A percentile compares a stretch with the other conserved stretches of the same genome.
phyloP scores from a whole-genome alignment of 2,113 vertebrate genomes.

The Varanus salvator region DNA sequence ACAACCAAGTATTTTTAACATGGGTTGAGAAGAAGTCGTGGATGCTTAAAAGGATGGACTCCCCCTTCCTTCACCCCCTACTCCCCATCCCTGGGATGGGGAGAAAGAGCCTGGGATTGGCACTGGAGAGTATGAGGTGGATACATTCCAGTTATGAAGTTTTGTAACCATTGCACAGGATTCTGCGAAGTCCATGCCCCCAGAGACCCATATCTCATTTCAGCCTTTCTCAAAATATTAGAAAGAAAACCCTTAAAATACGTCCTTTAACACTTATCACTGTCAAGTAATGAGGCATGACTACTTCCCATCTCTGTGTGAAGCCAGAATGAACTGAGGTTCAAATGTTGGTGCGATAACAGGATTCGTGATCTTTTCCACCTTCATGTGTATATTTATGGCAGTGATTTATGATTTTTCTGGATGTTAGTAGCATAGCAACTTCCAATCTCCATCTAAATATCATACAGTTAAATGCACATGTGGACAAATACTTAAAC shows the following conservation, averaged over 20 bases:
- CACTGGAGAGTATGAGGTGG: conserved; percentile 66
- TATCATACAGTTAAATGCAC: conserved; percentile 26
- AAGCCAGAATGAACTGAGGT: conserved; percentile 62
- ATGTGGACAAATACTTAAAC: background rate
- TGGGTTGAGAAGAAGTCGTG: background rate
- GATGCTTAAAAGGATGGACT: conserved; percentile 34
- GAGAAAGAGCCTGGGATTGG: conserved; percentile 39
- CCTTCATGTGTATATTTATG: conserved; percentile 76
- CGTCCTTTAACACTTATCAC: conserved; percentile 48
- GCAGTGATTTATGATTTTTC: conserved; percentile 69
- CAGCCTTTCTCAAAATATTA: conserved; percentile 77
- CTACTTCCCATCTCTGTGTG: conserved; percentile 63
- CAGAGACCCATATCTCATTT: conserved; percentile 78
- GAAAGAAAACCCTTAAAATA: conserved; percentile 70
- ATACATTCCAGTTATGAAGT: conserved; percentile 73
- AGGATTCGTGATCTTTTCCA: conserved; percentile 72
- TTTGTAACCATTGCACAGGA: conserved; percentile 75
- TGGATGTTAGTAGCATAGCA: conserved; percentile 74
- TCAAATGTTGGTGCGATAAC: conserved; percentile 72
- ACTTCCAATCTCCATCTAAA: conserved; percentile 73
- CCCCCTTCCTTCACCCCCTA: background rate
- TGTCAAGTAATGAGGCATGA: conserved; percentile 67
- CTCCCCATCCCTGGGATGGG: conserved; percentile 27
- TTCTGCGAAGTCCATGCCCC: conserved; percentile 73
- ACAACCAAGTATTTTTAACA: background rate